phyloP scores from a whole-genome alignment of 1,140 invertebrate genomes.

The Rhagoletis zephyria region DNA sequence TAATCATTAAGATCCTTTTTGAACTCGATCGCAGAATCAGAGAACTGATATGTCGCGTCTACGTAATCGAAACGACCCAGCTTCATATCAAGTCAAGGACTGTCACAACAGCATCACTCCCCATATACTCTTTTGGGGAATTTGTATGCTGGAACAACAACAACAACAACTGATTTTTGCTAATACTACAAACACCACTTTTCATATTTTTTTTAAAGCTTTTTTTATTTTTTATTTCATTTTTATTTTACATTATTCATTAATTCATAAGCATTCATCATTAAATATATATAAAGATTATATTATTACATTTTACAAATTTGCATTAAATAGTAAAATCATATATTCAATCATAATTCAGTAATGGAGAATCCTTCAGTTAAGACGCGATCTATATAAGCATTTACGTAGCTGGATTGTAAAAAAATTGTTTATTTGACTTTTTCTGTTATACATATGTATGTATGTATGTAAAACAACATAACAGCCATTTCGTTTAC shows the following conservation, averaged over 20 bases:
- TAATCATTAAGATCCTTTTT: too few species aligned
- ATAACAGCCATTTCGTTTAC: background rate
- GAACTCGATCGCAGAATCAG: too few species aligned
- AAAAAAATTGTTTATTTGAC: background rate
- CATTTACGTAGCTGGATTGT: background rate
- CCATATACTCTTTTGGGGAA: too few species aligned
- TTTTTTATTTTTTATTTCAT: slow-evolving; percentile 48
- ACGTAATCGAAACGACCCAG: too few species aligned
- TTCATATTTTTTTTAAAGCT: slow-evolving; percentile 23
- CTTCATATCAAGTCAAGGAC: too few species aligned
- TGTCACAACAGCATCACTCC: too few species aligned
- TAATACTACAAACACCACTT: background rate
- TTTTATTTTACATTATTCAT: slow-evolving; percentile 53
- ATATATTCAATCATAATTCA: slow-evolving; percentile 51
- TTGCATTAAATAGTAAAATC: slow-evolving; percentile 54
- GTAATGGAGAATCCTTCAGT: background rate
- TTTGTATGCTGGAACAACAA: too few species aligned
- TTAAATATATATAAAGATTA: slow-evolving; percentile 51
- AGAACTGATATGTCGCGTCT: too few species aligned
- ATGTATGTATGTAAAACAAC: background rate
- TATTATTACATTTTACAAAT: slow-evolving; percentile 52
- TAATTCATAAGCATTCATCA: slow-evolving; percentile 54
- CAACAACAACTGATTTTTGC: too few species aligned
- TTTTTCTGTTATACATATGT: background rate
- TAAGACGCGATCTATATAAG: background rate